Conservation (phyloP, 1,140 invertebrate species). For the Acarapis woodi region DNA sequence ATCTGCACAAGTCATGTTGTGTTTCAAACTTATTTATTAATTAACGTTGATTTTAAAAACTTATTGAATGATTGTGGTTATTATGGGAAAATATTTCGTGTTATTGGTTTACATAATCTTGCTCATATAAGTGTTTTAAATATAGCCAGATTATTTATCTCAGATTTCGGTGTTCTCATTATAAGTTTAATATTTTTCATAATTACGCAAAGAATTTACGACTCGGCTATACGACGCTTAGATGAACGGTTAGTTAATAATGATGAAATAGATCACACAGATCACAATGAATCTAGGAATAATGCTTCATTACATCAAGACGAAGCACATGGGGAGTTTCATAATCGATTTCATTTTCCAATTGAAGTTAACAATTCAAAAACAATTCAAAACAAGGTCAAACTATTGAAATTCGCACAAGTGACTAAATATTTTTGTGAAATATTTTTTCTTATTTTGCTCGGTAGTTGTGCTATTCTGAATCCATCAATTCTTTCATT, state of each 20-base stretch:
- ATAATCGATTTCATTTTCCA: neutral
- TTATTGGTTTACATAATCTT: no score
- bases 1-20: no score
- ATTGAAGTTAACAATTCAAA: neutral
- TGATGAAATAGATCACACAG: neutral
- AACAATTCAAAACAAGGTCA: neutral
- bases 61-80: no score
- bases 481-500: conserved; percentile 19
- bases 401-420: conserved; percentile 6
- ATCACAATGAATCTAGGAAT: neutral
- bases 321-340: conserved; percentile 1
- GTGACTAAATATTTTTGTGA: conserved; percentile 14
- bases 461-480: conserved; percentile 37
- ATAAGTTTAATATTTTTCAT: no score
- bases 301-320: neutral
- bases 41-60: no score
- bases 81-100: no score
- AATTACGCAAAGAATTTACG: no score
- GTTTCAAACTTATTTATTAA: no score
- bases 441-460: conserved; percentile 15
- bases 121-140: no score
- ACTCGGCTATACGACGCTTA: no score
- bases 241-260: neutral
- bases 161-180: no score
- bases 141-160: no score